Evolutionary conservation across 2,888 invertebrate species (phyloP).

Genomic region (Troides aeacus): DNA sequence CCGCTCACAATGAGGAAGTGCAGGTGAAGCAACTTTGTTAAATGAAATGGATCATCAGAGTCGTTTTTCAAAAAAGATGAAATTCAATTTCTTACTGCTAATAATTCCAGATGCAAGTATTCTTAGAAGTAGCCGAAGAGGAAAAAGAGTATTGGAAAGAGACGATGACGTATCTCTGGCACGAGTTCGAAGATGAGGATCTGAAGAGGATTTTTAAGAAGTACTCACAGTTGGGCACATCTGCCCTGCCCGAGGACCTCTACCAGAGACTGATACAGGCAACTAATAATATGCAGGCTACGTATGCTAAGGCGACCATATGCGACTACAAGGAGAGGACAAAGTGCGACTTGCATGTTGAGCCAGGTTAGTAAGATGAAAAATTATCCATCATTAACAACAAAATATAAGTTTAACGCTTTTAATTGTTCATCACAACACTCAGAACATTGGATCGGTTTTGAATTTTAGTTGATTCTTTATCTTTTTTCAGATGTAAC

Average conservation of each 20-base stretch:
- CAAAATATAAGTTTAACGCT: too few species aligned
- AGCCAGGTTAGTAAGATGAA: conserved; percentile 79
- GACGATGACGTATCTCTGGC: conserved; percentile 86
- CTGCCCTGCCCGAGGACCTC: conserved; percentile 86
- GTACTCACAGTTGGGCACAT: conserved; percentile 84
- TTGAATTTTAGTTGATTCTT: too few species aligned
- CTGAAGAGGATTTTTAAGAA: conserved; percentile 87
- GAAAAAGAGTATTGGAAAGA: conserved; percentile 84
- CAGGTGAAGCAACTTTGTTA: conserved; percentile 48
- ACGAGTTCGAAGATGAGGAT: conserved; percentile 83
- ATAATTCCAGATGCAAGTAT: conserved; percentile 54
- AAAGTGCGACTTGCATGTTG: conserved; percentile 86
- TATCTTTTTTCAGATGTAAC: conserved; percentile 82
- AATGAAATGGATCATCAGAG: not conserved
- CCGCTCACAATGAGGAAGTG: conserved; percentile 81
- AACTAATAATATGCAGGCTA: conserved; percentile 85
- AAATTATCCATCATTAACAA: too few species aligned
- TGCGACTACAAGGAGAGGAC: conserved; percentile 83
- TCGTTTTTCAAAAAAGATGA: too few species aligned
- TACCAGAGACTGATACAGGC: conserved; percentile 81
- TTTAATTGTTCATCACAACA: too few species aligned
- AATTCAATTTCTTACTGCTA: too few species aligned
- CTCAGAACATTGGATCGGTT: too few species aligned
- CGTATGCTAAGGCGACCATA: conserved; percentile 88
- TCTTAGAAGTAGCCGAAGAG: conserved; percentile 71